Conservation (phyloP, 37 sponge, comb jelly and placozoan genomes). For the Aplysina aerophoba region DNA sequence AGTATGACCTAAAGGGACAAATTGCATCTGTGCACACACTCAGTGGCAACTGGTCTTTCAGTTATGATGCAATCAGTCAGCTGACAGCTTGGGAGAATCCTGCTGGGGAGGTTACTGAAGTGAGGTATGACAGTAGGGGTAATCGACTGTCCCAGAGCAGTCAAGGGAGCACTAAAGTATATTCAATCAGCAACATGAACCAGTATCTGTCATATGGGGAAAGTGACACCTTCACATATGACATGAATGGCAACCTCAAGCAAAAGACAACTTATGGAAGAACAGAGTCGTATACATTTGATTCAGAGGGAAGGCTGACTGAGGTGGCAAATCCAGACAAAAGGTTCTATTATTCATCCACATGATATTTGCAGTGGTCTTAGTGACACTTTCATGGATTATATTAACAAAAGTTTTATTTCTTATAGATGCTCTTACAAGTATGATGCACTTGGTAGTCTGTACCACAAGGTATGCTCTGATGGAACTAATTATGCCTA, state of each 20-base stretch:
- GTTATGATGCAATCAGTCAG: slow-evolving; percentile 34
- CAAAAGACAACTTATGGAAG: background rate
- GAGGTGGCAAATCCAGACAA: background rate
- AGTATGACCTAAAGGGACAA: slow-evolving; percentile 30
- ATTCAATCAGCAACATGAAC: slow-evolving; percentile 34
- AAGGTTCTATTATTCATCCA: too few relatives aligned
- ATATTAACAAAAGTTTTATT: too few relatives aligned
- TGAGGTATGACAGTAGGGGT: slow-evolving; percentile 26
- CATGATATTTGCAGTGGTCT: too few relatives aligned
- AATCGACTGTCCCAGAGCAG: slow-evolving; percentile 17
- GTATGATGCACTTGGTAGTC: slow-evolving; percentile 43
- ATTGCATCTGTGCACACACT: background rate
- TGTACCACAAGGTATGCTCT: slow-evolving; percentile 40
- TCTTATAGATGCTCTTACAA: slow-evolving; percentile 21
- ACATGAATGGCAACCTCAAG: slow-evolving; percentile 24
- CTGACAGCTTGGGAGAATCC: slow-evolving; percentile 16
- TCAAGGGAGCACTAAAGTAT: background rate
- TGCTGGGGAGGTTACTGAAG: slow-evolving; percentile 15
- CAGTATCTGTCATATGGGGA: slow-evolving; percentile 16
- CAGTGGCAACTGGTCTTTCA: slow-evolving; percentile 21
- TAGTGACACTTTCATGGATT: too few relatives aligned
- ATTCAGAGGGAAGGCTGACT: slow-evolving; percentile 35
- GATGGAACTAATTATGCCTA: slow-evolving; percentile 24
- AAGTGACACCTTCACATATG: slow-evolving; percentile 17
- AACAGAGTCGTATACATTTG: background rate